Evolutionary conservation across 1,140 invertebrate genomes (phyloP), one percentile per base, ranked within the genome.

Genomic region (Colletes latitarsis): DNA sequence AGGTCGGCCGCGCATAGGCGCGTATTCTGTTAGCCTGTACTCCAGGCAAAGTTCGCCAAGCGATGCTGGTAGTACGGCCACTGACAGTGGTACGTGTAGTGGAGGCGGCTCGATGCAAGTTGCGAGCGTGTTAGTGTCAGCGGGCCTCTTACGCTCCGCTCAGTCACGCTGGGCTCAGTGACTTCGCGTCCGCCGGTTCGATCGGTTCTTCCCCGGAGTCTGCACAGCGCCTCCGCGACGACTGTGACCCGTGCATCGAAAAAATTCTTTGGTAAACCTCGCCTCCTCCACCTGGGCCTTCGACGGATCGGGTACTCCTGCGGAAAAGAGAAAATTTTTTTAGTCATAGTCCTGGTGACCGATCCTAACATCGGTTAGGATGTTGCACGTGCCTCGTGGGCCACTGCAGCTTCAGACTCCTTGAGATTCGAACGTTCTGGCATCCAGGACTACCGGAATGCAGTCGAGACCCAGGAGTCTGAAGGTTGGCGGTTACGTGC

Each of bases 171-270:
- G 88, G 87, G 92, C 92, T 92, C 92, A 93, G 92, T 93, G 91
- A 93, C 91, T 93, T 91, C 90, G 92, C 92, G 92, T 92, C 90
- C 90, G 91, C 90, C 91, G 92, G 86, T 91, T 87, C 90, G 92
- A 90, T 88, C 89, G 90, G 90, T 91, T 91, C 91, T 81, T 87
- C 81, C 90, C 57, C 19, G 64, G 82, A 88, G 86, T 77, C 76
- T 39, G 60, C 78, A 82, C 82, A 76, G 46, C 12, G 10, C 68
- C 39, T 55, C 4, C 58, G 53, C 64, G 57, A 19, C 52, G 19
- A 53, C n/a, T 15, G 19, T 41, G 58, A 8, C 12, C 6, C 15
- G 17, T 55, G 46, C 62, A 17, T 12, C 41, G 52, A 6, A 1
- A 39, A 55, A 66, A 63, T 62, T 6, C 6, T n/a, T 8, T 14